Conservation (phyloP, 2,888 invertebrate species). For the Cataglyphis cursor region DNA sequence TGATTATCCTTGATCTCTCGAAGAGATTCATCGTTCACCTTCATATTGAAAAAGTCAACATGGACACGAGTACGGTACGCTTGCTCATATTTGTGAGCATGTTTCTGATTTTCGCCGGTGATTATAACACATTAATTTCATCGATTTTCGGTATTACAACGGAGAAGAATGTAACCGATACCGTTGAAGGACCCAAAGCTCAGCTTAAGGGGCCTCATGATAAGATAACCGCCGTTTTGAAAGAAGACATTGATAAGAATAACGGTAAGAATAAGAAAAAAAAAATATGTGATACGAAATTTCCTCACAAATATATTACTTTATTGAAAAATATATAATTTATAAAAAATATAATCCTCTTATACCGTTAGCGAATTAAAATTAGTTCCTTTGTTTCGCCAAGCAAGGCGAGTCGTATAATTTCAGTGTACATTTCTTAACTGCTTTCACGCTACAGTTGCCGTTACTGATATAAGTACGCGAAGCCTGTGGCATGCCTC, state of each 20-base stretch:
- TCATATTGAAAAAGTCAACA: slow-evolving; percentile 33
- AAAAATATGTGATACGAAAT: background rate
- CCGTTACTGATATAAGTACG: background rate
- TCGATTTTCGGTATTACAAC: slow-evolving; percentile 86
- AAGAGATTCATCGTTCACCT: too few species aligned
- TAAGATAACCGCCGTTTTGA: slow-evolving; percentile 43
- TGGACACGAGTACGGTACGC: slow-evolving; percentile 86
- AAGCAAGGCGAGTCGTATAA: background rate
- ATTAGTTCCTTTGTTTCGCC: background rate
- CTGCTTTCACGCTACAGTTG: background rate
- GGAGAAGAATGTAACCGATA: slow-evolving; percentile 79
- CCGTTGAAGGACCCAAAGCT: slow-evolving; percentile 69
- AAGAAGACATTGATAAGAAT: slow-evolving; percentile 65
- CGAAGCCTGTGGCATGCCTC: background rate
- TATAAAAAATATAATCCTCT: background rate
- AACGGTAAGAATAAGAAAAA: slow-evolving; percentile 67
- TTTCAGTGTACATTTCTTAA: background rate
- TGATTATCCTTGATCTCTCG: background rate
- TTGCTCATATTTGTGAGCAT: slow-evolving; percentile 88
- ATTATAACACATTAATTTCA: slow-evolving; percentile 87
- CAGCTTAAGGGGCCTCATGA: slow-evolving; percentile 65
- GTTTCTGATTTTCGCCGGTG: slow-evolving; percentile 88
- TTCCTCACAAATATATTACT: background rate
- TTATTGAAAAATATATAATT: background rate
- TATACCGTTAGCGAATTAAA: background rate